Conservation (phyloP, 2,113 vertebrate species). For the Myodes glareolus region DNA sequence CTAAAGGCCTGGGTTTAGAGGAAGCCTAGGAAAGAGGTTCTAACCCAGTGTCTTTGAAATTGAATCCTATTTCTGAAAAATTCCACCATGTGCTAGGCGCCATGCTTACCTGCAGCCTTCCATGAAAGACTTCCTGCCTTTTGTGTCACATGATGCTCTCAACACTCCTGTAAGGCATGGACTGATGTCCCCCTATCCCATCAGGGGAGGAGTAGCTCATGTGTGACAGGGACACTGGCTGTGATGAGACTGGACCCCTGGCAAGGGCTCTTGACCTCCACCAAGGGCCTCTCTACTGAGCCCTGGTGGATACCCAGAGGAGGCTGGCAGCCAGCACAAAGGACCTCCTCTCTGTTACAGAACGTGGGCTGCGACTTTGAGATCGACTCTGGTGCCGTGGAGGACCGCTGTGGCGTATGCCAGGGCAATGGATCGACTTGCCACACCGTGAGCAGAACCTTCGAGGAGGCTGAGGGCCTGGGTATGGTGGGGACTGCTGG, state of each 20-base stretch:
- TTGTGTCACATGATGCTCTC: background rate
- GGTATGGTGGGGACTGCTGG: conserved; percentile 84
- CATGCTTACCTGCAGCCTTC: background rate
- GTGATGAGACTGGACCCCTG: background rate
- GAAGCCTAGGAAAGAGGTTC: too few species aligned
- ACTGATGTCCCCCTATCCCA: fast-evolving
- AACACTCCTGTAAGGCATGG: fast-evolving
- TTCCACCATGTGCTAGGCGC: fast-evolving
- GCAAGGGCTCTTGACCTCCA: background rate
- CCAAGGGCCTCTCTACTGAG: background rate
- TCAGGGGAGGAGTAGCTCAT: background rate
- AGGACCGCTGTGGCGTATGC: conserved; percentile 96
- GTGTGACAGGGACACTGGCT: background rate
- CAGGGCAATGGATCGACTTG: conserved; percentile 94
- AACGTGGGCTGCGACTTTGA: conserved; percentile 95
- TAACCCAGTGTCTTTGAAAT: background rate
- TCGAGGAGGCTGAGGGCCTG: conserved; percentile 91
- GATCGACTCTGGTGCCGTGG: conserved; percentile 91
- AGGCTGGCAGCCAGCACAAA: background rate
- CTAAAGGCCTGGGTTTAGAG: background rate
- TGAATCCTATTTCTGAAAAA: background rate
- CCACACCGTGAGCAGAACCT: conserved; percentile 92
- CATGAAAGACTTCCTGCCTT: too few species aligned
- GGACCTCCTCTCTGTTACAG: conserved; percentile 83
- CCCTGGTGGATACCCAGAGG: background rate